A percentile compares a stretch with the other conserved stretches of the same genome.
Conservation (phyloP, 2,888 invertebrate genomes). For the Eupsilia transversa region DNA sequence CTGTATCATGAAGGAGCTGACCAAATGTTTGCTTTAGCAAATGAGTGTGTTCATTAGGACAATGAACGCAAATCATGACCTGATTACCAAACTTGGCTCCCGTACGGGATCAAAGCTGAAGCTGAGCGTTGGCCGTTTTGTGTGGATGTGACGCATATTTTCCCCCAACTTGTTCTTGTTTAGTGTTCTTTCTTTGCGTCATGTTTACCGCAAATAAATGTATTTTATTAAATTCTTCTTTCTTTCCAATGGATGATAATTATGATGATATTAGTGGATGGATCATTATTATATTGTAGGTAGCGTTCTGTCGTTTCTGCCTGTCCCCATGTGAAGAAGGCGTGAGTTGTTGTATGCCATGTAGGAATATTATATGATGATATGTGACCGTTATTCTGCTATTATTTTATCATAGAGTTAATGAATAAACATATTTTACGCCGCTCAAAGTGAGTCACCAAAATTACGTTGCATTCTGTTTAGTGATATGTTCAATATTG, state of each 20-base stretch:
- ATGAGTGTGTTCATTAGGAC: conserved; percentile 39
- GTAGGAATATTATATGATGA: no score
- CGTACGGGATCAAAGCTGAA: background rate
- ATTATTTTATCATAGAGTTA: background rate
- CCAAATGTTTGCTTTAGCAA: conserved; percentile 18
- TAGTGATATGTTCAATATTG: background rate
- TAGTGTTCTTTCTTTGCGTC: no score
- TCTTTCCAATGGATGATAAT: no score
- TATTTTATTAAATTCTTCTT: no score
- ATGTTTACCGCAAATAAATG: no score
- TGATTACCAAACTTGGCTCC: conserved; percentile 27
- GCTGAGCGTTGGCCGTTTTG: no score
- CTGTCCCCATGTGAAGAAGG: background rate
- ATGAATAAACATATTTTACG: background rate
- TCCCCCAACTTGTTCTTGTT: no score
- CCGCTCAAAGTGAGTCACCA: background rate
- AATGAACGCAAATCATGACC: conserved; percentile 25
- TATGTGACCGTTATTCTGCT: background rate
- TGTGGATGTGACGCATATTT: no score
- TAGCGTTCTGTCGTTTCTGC: background rate
- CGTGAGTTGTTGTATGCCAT: background rate
- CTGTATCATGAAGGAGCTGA: conserved; percentile 18
- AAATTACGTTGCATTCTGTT: background rate
- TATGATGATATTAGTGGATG: background rate
- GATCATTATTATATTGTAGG: background rate